Conservation (phyloP, 1,140 invertebrate species). For the Hermatobates lingyangjiaoensis region DNA sequence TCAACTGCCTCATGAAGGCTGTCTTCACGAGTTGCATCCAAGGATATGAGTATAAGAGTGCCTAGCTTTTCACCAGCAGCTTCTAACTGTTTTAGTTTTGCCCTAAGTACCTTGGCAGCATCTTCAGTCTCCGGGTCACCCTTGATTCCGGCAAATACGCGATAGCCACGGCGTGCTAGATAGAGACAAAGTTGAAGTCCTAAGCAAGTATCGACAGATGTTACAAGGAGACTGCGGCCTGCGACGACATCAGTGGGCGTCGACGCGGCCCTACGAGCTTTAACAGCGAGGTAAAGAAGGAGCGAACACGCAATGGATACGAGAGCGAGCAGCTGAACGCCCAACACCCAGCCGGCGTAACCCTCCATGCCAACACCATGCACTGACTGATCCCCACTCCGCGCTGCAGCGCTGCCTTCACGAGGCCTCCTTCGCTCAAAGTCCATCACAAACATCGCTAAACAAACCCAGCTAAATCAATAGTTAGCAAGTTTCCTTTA, state of each 20-base stretch:
- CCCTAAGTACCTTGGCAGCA: conserved; percentile 36
- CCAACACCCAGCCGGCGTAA: conserved; percentile 51
- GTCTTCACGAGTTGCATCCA: conserved; percentile 63
- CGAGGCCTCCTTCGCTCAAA: too few species aligned
- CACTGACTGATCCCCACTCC: too few species aligned
- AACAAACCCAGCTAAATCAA: too few species aligned
- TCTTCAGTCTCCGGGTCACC: conserved; percentile 20
- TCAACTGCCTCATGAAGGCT: conserved; percentile 54
- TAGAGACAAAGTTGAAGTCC: conserved; percentile 50
- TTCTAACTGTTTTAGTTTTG: conserved; percentile 31
- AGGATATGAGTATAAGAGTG: conserved; percentile 35
- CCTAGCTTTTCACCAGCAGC: conserved; percentile 14
- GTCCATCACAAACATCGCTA: too few species aligned
- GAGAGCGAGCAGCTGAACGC: conserved; percentile 52
- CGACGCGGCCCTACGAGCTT: conserved; percentile 31
- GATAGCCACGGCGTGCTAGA: conserved; percentile 42
- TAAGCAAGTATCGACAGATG: conserved; percentile 50
- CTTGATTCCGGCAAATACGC: conserved; percentile 54
- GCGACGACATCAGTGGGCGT: conserved; percentile 9
- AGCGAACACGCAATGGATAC: conserved; percentile 58
- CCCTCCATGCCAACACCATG: conserved; percentile 59
- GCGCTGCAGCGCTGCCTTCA: too few species aligned
- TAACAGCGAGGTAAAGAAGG: conserved; percentile 49
- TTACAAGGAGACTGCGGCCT: conserved; percentile 39
- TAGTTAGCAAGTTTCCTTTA: too few species aligned